Conservation (phyloP, 2,888 invertebrate species). For the Keiferia lycopersicella region DNA sequence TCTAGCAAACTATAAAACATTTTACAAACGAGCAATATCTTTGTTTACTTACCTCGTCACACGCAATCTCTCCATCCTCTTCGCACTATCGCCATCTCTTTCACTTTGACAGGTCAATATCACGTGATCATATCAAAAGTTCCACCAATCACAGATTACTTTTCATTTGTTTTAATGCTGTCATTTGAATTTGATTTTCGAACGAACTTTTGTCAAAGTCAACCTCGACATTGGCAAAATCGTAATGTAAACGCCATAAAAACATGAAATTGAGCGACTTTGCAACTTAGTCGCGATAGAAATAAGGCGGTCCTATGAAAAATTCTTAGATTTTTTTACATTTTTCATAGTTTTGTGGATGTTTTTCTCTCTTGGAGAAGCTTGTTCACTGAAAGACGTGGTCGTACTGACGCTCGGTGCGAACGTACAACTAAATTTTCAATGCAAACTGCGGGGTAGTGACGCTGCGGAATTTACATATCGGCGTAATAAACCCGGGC, state of each 20-base stretch:
- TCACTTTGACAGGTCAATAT: slow-evolving; percentile 65
- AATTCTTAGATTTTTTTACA: slow-evolving; percentile 28
- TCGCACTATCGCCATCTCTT: slow-evolving; percentile 55
- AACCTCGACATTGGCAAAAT: too few relatives aligned
- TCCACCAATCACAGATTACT: neutral
- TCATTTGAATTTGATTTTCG: slow-evolving; percentile 7
- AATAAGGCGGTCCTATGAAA: neutral
- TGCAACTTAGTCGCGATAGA: neutral
- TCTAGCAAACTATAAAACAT: neutral
- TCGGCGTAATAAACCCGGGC: slow-evolving; percentile 78
- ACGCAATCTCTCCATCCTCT: slow-evolving; percentile 47
- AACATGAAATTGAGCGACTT: too few relatives aligned
- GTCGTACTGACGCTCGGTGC: slow-evolving; percentile 74
- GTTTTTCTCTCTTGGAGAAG: slow-evolving; percentile 47
- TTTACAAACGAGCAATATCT: slow-evolving; percentile 10
- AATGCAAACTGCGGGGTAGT: slow-evolving; percentile 82
- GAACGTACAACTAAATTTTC: slow-evolving; percentile 77
- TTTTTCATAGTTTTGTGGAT: slow-evolving; percentile 36
- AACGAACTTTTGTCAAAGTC: too few relatives aligned
- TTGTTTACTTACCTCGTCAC: slow-evolving; percentile 49
- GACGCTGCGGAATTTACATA: slow-evolving; percentile 81
- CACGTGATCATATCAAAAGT: slow-evolving; percentile 22
- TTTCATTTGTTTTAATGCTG: neutral
- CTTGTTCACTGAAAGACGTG: slow-evolving; percentile 78
- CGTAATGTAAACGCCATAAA: too few relatives aligned